Conservation (phyloP, 2,113 vertebrate species). For the Eubucco bourcierii region DNA sequence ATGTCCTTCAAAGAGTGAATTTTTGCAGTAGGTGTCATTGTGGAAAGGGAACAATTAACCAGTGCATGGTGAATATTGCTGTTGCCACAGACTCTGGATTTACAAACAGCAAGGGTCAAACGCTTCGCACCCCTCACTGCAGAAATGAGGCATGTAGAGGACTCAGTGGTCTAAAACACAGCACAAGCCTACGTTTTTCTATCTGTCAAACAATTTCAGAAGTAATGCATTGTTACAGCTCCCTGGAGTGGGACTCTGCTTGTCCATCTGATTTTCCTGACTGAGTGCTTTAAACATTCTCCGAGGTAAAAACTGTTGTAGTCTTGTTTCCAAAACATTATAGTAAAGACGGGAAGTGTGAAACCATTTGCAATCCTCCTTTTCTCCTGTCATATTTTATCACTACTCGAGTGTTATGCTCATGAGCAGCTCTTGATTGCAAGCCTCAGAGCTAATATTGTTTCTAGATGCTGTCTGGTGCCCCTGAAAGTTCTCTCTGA, state of each 20-base stretch:
- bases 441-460: slow-evolving; percentile 31
- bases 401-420: slow-evolving; percentile 2
- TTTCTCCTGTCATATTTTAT: slow-evolving; percentile 62
- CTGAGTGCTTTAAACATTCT: slow-evolving; percentile 57
- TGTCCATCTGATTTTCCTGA: slow-evolving; percentile 69
- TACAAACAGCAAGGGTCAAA: slow-evolving; percentile 49
- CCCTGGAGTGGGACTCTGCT: slow-evolving; percentile 68
- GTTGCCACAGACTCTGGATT: slow-evolving; percentile 48
- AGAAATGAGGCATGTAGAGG: slow-evolving; percentile 18
- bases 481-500: not conserved
- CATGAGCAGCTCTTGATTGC: slow-evolving; percentile 18
- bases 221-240: slow-evolving; percentile 60
- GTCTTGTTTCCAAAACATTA: slow-evolving; percentile 14
- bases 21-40: not conserved
- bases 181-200: slow-evolving; percentile 67
- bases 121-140: slow-evolving; percentile 40
- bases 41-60: slow-evolving; percentile 39
- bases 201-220: slow-evolving; percentile 72
- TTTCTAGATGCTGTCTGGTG: not conserved
- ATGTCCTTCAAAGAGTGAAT: slow-evolving; percentile 28
- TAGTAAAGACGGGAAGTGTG: slow-evolving; percentile 46
- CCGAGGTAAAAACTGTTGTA: slow-evolving; percentile 46
- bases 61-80: not conserved
- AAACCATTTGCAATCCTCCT: slow-evolving; percentile 56
- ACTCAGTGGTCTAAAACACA: slow-evolving; percentile 56